Evolutionary conservation across 2,888 invertebrate species (phyloP).

Genomic region (Eupithecia abbreviata): DNA sequence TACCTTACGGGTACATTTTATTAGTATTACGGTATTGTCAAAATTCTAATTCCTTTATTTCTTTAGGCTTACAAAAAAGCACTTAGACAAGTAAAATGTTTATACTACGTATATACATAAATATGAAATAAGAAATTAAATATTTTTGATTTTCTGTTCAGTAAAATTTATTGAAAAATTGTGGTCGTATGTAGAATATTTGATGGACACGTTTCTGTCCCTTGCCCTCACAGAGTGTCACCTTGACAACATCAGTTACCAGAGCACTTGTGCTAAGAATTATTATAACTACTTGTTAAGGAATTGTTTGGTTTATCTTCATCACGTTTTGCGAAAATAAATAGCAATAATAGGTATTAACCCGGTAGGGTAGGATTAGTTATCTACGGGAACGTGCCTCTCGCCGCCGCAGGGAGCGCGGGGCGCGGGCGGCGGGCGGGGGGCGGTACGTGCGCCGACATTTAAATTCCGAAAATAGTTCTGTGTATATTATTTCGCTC

Average conservation of each 20-base stretch:
- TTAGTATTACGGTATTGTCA: too few relatives aligned
- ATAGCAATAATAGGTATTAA: background rate
- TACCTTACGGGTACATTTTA: too few relatives aligned
- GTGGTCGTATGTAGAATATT: background rate
- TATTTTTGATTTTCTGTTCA: too few relatives aligned
- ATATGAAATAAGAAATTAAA: too few relatives aligned
- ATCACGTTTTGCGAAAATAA: background rate
- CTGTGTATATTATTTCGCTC: background rate
- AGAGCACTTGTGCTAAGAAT: background rate
- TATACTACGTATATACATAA: too few relatives aligned
- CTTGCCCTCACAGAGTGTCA: background rate
- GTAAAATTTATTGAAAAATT: background rate
- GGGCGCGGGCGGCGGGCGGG: background rate
- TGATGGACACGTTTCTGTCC: background rate
- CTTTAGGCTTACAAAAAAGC: too few relatives aligned
- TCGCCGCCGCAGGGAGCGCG: background rate
- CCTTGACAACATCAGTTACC: background rate
- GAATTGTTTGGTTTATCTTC: background rate
- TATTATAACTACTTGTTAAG: background rate
- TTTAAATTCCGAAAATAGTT: constrained; percentile 4
- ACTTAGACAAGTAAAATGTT: too few relatives aligned
- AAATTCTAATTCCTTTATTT: too few relatives aligned
- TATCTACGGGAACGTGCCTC: background rate
- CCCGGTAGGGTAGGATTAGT: background rate
- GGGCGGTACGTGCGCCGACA: background rate